Evolutionary conservation across 1,140 invertebrate genomes (phyloP), one percentile per base, ranked within the genome.

Genomic region (Drosophila ironensis): DNA sequence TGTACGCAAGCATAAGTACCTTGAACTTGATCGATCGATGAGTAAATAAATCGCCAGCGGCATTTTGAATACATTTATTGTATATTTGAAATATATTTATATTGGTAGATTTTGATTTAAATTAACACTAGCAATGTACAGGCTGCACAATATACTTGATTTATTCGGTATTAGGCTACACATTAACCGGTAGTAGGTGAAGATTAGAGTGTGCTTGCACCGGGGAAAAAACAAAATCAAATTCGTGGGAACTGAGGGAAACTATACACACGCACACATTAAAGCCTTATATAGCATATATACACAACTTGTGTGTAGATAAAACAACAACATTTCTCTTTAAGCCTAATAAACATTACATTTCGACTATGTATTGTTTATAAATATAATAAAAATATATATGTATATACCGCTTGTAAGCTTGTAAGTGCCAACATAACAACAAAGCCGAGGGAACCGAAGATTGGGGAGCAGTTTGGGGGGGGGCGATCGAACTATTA

Each of bases 101-200:
- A 52, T 71, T 47, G 7, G 30, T 61, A 86, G 61, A 84, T 74
- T 86, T 86, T 86, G 80, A 78, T 86, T 84, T 84, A 84, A 74
- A 78, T 78, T 57, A 74, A 48, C 46, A 59, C 78, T 84, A 84
- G 78, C 78, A 84, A 82, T 82, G 61, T 82, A 82, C 78, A 84
- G 54, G 78, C 72, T 66, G 68, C 60, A 70, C 52, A 51, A 48
- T 69, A 59, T 69, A 59, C 33, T 46, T 27, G 27, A 12, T 51
- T 66, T 70, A 66, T 57, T 73, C 22, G 47, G 47, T 59, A 71
- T 73, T 67, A 82, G 52, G 59, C 63, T 82, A 82, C 69, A 74
- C 41, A 70, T 72, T 82, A 51, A 46, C 50, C 27, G 48, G n/a
- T 73, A 59, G 27, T 66, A 66, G 38, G 42, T 46, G 53, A 48